Evolutionary conservation across 2,797 vertebrate species (phyloP).

Genomic region (Trachops cirrhosus): DNA sequence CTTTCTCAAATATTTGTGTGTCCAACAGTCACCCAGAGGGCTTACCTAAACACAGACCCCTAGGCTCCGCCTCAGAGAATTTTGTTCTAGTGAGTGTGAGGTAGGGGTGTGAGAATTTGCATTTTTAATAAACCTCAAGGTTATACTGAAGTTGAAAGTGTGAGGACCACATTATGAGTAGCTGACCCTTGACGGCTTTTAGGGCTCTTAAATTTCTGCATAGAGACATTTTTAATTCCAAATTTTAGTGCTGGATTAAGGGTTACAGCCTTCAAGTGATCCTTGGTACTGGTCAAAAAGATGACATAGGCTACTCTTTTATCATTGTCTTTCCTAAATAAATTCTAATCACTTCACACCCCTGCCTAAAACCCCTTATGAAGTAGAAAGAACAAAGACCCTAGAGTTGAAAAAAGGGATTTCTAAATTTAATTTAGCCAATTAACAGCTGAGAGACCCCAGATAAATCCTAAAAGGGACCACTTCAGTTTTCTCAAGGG

Average conservation of each 20-base stretch:
- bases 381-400: not conserved
- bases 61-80: not conserved
- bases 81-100: not conserved
- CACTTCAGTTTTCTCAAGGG: not conserved
- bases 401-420: not conserved
- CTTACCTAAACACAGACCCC: not conserved
- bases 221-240: not conserved
- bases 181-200: not conserved
- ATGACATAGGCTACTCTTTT: not conserved
- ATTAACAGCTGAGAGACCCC: not conserved
- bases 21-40: not conserved
- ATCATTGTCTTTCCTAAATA: not conserved
- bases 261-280: not conserved
- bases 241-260: not conserved
- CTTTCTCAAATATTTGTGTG: not conserved
- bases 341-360: not conserved
- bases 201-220: not conserved
- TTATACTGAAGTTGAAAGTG: not conserved
- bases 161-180: not conserved
- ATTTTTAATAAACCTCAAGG: not conserved
- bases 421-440: not conserved
- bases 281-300: not conserved
- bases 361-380: not conserved
- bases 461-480: not conserved
- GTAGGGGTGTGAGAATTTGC: not conserved